Percentiles rank a stretch among this genome's conserved stretches.
phyloP scores from a whole-genome alignment of 2,113 vertebrate genomes.

The Platysteira castanea region DNA sequence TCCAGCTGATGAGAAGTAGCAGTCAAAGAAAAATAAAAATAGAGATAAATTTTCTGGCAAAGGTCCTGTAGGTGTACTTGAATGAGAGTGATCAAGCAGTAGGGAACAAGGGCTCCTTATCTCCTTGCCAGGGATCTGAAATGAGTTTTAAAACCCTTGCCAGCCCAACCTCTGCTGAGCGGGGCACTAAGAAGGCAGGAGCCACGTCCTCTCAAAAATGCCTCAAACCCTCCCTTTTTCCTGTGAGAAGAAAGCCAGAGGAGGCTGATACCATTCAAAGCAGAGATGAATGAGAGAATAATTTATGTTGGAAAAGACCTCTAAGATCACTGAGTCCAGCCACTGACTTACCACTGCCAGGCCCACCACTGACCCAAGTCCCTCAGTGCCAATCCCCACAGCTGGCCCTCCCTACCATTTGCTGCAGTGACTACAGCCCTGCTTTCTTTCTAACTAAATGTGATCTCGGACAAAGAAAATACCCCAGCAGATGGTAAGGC shows the following conservation, averaged over 20 bases:
- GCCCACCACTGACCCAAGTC: rapidly evolving
- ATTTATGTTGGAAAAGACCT: background rate
- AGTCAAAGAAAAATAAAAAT: conserved; percentile 17
- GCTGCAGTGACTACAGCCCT: background rate
- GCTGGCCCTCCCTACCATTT: no score
- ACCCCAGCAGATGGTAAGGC: background rate
- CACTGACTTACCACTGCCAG: background rate
- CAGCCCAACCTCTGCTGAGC: background rate
- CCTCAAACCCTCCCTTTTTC: background rate
- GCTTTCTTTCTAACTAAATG: background rate
- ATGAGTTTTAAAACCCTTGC: background rate
- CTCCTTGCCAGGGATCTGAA: background rate
- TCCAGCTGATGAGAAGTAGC: background rate
- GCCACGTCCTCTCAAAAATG: background rate
- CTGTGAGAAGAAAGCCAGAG: background rate
- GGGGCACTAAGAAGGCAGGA: background rate
- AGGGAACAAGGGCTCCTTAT: background rate
- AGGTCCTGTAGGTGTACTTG: background rate
- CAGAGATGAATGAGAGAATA: background rate
- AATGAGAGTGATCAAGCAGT: background rate
- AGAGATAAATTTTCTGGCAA: background rate
- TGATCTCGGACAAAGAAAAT: background rate
- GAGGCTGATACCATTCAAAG: background rate
- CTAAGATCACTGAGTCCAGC: background rate
- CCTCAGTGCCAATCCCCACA: no score